phyloP scores from a whole-genome alignment of 2,113 vertebrate genomes.

The Cyphomyrus plagiostoma region DNA sequence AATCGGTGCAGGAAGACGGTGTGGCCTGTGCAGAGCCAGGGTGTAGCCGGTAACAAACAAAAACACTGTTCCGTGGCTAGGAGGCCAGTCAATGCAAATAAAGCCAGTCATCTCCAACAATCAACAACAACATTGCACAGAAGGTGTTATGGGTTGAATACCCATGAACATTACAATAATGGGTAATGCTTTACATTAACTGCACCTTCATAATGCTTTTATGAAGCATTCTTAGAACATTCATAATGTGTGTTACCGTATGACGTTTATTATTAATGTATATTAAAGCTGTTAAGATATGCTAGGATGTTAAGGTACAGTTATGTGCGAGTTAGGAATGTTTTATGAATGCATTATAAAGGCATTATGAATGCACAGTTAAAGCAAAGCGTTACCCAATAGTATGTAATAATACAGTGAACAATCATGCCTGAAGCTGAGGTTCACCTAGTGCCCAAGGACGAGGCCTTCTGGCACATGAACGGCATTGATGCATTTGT shows the following conservation, averaged over 20 bases:
- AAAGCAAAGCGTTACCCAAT: background rate
- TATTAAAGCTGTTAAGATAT: background rate
- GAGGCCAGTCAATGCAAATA: background rate
- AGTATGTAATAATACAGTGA: background rate
- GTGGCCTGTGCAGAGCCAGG: background rate
- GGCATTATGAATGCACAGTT: background rate
- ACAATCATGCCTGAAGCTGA: background rate
- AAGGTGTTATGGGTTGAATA: background rate
- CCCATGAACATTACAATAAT: background rate
- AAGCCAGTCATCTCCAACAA: background rate
- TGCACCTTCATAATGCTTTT: background rate
- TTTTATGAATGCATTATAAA: background rate
- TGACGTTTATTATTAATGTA: background rate
- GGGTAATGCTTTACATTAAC: background rate
- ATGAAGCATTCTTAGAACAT: background rate
- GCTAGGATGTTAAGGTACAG: background rate
- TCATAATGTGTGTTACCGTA: background rate
- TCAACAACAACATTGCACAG: background rate
- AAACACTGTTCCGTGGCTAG: background rate
- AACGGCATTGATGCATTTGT: background rate
- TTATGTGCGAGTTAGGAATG: background rate
- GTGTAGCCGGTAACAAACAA: background rate
- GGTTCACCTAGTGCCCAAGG: background rate
- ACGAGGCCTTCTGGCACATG: background rate
- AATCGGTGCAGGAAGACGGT: slow-evolving; percentile 8